These are phyloP conservation scores for Papilio glaucus DNA, from an alignment of 1,140 invertebrate species.

Conservation along the genomic window DNA sequence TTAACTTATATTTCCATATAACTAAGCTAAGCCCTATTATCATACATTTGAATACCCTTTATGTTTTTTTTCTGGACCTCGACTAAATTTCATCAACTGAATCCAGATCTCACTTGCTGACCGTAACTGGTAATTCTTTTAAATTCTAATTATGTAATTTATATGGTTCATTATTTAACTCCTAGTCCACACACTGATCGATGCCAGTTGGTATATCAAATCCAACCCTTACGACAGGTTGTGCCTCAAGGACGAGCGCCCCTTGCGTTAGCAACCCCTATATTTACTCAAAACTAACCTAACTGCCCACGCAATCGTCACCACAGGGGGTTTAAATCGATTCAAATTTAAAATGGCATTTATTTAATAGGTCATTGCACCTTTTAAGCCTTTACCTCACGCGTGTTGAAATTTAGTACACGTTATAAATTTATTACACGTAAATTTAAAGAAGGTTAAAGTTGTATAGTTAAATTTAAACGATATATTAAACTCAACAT, in stretches of 20 bases:
- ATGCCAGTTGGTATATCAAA: background rate
- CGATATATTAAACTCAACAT: too few species aligned
- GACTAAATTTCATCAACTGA: too few species aligned
- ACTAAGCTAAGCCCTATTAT: too few species aligned
- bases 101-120: too few species aligned
- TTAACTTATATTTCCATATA: too few species aligned
- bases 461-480: too few species aligned
- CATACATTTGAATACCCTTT: too few species aligned
- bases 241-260: background rate
- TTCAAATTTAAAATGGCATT: background rate
- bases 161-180: background rate
- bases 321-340: background rate
- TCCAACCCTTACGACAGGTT: conserved; percentile 2
- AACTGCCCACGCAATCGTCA: background rate
- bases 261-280: background rate
- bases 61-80: too few species aligned
- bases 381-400: conserved; percentile 2
- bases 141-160: background rate
- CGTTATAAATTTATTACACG: background rate
- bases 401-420: background rate
- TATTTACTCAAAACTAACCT: background rate
- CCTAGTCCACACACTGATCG: background rate
- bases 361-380: conserved; percentile 21
- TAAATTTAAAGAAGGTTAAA: background rate
- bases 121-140: too few species aligned